Conservation (phyloP, 1,140 invertebrate genomes). For the Littorina saxatilis region DNA sequence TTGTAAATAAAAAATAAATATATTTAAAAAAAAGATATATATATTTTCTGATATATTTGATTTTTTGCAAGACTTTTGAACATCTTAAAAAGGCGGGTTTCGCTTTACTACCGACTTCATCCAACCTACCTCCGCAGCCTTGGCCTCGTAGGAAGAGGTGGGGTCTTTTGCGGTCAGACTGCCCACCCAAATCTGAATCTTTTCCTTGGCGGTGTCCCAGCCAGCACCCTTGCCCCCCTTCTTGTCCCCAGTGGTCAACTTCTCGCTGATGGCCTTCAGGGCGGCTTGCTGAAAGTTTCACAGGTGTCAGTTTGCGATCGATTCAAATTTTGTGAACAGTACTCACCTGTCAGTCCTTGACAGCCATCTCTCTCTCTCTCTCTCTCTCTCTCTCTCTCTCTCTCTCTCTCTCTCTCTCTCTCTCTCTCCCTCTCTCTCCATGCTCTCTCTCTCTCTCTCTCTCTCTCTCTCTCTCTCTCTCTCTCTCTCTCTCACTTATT, state of each 20-base stretch:
- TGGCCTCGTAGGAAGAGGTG: constrained; percentile 15
- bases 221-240: not conserved
- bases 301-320: not conserved
- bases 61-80: no score
- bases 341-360: no score
- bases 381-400: no score
- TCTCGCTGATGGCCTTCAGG: constrained; percentile 24
- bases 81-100: no score
- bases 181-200: constrained; percentile 21
- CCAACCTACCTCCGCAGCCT: not conserved
- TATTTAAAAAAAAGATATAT: no score
- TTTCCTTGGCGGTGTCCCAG: not conserved
- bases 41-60: no score
- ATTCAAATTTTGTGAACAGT: no score
- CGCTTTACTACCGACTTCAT: no score
- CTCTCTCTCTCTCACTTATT: not conserved
- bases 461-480: not conserved
- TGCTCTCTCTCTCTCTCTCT: not conserved
- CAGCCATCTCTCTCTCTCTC: no score
- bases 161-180: constrained; percentile 1
- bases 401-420: no score
- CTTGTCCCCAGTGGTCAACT: not conserved
- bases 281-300: not conserved
- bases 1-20: no score
- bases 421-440: no score